Conservation (phyloP, 2,888 invertebrate species). For the Rhopalosiphum nymphaeae region DNA sequence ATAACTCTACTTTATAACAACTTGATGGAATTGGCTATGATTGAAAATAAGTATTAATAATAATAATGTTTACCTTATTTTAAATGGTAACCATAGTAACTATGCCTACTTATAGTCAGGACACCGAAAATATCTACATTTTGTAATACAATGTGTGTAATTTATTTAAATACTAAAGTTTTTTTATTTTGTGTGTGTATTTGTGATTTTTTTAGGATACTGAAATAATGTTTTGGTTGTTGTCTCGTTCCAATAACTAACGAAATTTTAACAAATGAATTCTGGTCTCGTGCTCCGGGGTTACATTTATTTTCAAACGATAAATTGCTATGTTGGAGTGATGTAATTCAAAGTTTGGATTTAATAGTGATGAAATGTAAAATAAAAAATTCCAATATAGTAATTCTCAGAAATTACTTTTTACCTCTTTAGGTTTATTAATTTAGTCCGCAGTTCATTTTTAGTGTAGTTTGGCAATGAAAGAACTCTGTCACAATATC, state of each 20-base stretch:
- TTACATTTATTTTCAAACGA: not conserved
- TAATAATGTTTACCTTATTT: not conserved
- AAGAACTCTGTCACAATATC: not conserved
- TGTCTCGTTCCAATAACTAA: not conserved
- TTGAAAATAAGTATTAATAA: not conserved
- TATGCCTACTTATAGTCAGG: not conserved
- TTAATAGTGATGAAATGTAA: not conserved
- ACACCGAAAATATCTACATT: not conserved
- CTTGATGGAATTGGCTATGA: not conserved
- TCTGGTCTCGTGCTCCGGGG: not conserved
- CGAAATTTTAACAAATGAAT: not conserved
- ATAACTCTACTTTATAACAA: not conserved
- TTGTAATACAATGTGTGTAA: not conserved
- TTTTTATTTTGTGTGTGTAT: not conserved
- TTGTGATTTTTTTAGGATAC: not conserved
- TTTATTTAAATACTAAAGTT: not conserved
- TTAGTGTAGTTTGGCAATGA: not conserved
- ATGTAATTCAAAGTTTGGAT: conserved; percentile 16
- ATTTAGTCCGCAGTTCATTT: not conserved
- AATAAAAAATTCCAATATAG: not conserved
- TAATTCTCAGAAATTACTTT: not conserved
- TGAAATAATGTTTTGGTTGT: not conserved
- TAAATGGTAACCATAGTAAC: not conserved
- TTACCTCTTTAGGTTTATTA: not conserved
- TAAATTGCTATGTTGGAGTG: not conserved